Conservation (phyloP, 2,888 invertebrate species). For the Anagyrus pseudococci region DNA sequence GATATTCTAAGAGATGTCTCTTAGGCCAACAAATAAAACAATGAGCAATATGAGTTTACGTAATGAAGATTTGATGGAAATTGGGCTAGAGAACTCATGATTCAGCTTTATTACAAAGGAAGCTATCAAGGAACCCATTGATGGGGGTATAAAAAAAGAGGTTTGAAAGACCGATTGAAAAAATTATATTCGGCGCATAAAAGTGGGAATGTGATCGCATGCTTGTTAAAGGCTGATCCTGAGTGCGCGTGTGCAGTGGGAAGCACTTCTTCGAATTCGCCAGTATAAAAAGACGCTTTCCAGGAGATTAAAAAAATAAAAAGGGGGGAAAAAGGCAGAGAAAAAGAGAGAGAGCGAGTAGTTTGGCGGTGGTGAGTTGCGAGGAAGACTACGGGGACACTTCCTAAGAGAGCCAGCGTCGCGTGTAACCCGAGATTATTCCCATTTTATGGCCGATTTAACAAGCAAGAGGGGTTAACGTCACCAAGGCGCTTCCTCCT, state of each 20-base stretch:
- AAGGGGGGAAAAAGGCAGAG: neutral
- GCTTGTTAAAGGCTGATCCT: slow-evolving; percentile 20
- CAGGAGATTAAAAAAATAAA: slow-evolving; percentile 13
- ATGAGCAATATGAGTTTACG: too few relatives aligned
- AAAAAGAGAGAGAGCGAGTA: neutral
- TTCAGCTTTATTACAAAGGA: too few relatives aligned
- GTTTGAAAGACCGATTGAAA: too few relatives aligned
- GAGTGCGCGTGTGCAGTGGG: neutral
- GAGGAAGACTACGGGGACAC: slow-evolving; percentile 33
- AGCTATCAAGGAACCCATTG: too few relatives aligned
- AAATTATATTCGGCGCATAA: slow-evolving; percentile 15
- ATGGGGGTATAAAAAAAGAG: too few relatives aligned
- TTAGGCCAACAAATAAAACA: too few relatives aligned
- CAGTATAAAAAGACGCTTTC: slow-evolving; percentile 37
- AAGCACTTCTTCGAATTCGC: slow-evolving; percentile 31
- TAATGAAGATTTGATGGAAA: too few relatives aligned
- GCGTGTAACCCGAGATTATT: slow-evolving; percentile 52
- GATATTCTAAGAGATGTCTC: too few relatives aligned
- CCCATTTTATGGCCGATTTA: slow-evolving; percentile 54
- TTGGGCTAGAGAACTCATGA: too few relatives aligned
- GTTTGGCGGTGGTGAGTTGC: neutral
- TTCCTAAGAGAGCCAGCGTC: slow-evolving; percentile 42
- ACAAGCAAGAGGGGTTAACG: slow-evolving; percentile 44
- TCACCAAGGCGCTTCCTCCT: slow-evolving; percentile 36
- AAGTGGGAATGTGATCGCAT: slow-evolving; percentile 2